Evolutionary conservation across 53 echinoderm and acorn worm species (phyloP).

Genomic region (Actinopyga echinites): DNA sequence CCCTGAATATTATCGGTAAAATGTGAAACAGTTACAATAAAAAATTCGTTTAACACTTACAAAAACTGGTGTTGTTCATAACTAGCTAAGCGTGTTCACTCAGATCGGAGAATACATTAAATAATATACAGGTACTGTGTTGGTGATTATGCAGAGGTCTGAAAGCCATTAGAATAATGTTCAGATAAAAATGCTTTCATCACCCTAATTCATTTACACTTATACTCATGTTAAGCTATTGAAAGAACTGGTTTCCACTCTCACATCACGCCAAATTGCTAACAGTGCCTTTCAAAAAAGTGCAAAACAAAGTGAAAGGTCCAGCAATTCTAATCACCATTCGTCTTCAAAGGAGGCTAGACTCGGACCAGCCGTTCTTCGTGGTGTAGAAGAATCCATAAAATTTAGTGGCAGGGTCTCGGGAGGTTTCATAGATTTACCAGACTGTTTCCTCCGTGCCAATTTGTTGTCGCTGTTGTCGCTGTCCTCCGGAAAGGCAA

Average conservation of each 20-base stretch:
- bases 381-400: constrained; percentile 11
- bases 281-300: neutral
- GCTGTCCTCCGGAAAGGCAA: constrained; percentile 11
- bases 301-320: neutral
- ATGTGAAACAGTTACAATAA: too few species aligned
- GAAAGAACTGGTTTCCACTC: constrained; percentile 35
- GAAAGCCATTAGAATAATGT: too few species aligned
- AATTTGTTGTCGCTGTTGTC: neutral
- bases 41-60: too few species aligned
- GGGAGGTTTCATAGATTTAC: neutral
- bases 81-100: too few species aligned
- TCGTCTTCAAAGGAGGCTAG: constrained; percentile 24
- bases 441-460: neutral
- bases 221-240: neutral
- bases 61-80: too few species aligned
- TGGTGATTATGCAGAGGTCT: too few species aligned
- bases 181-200: too few species aligned
- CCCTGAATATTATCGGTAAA: too few species aligned
- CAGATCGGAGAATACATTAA: too few species aligned
- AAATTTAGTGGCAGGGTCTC: constrained; percentile 28
- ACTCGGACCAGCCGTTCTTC: constrained; percentile 12
- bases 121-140: too few species aligned
- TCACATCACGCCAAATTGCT: constrained; percentile 27
- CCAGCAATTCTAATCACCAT: neutral
- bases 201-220: too few species aligned